Base-by-base conservation (phyloP, 2,113 vertebrate species). In the Andinoacara biseriatus region DNA sequence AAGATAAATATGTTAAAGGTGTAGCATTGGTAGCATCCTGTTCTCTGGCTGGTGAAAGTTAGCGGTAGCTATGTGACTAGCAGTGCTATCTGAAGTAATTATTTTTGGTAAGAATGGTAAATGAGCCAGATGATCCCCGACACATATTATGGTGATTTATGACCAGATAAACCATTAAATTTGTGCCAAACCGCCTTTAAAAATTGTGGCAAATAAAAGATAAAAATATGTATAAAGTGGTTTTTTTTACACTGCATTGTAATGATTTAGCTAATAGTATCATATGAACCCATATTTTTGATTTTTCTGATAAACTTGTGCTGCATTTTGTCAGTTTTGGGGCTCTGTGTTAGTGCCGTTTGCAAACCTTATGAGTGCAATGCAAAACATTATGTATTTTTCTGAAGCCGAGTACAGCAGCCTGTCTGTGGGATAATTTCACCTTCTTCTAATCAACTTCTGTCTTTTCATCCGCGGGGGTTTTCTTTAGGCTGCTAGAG, bases 401-500 rank as follows among this genome's bases (percentile, higher is more conserved):
- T 24, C 46, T 58, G 17, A 77, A 67, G 22, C 10, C 18, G 9
- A 77, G 56, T 58, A 57, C 18, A 38, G 46, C 58, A 74, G 31
- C 26, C 22, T 43, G 14, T 65, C 52, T 59, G 59, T 81, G 14
- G n/a, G 77, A 82, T 81, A 46, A 63, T 82, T 86, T 74, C 81
- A 86, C 54, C 62, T 75, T 38, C 72, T 80, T 74, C 76, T 74
- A 17, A 82, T 86, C 81, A 59, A 33, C 59, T 40, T 58, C 26
- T 81, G 59, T 88, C 72, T 84, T 81, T 72, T 57, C 69, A 80
- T 86, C 80, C 62, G 67, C 31, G 75, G 46, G 69, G 74, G 52
- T 59, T 80, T 61, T 74, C 59, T 67, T 43, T 74, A 76, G 40
- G 76, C 84, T 86, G 84, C 76, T 85, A 78, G 58, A 82, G 20